Evolutionary conservation across 2,888 invertebrate species (phyloP).

Genomic region (Hypercompe scribonia): DNA sequence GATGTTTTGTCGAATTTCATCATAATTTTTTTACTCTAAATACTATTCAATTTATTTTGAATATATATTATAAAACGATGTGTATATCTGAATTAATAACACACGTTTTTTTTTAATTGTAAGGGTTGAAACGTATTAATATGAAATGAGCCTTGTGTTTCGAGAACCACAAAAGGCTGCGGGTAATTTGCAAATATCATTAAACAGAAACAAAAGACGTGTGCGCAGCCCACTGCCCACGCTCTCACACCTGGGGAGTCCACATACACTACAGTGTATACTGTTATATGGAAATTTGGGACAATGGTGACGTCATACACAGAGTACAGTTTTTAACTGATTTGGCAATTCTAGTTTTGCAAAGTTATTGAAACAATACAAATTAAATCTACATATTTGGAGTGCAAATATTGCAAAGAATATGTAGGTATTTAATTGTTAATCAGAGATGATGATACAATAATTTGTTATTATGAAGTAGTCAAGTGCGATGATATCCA

Average conservation of each 20-base stretch:
- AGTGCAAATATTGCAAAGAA: slow-evolving; percentile 8
- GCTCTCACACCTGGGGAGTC: slow-evolving; percentile 46
- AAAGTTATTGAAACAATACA: not conserved
- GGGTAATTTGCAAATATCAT: slow-evolving; percentile 74
- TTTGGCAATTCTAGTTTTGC: not conserved
- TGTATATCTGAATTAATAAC: not conserved
- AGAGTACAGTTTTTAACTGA: slow-evolving; percentile 8
- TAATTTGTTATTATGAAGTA: slow-evolving; percentile 31
- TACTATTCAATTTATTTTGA: not conserved
- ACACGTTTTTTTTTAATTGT: not conserved
- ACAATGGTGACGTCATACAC: slow-evolving; percentile 8
- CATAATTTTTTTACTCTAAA: not conserved
- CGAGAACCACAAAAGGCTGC: slow-evolving; percentile 47
- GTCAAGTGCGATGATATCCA: slow-evolving; percentile 38
- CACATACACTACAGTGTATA: slow-evolving; percentile 12
- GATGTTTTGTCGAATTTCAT: not conserved
- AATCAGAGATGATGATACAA: slow-evolving; percentile 31
- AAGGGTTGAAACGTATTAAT: slow-evolving; percentile 14
- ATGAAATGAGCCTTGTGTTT: slow-evolving; percentile 34
- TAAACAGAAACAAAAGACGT: slow-evolving; percentile 68
- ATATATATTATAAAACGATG: not conserved
- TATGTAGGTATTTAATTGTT: slow-evolving; percentile 1
- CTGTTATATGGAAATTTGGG: slow-evolving; percentile 24
- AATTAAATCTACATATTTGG: slow-evolving; percentile 10
- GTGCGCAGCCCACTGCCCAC: slow-evolving; percentile 36